Base-by-base conservation (phyloP, 2,888 invertebrate species). In the Cryptus armator region DNA sequence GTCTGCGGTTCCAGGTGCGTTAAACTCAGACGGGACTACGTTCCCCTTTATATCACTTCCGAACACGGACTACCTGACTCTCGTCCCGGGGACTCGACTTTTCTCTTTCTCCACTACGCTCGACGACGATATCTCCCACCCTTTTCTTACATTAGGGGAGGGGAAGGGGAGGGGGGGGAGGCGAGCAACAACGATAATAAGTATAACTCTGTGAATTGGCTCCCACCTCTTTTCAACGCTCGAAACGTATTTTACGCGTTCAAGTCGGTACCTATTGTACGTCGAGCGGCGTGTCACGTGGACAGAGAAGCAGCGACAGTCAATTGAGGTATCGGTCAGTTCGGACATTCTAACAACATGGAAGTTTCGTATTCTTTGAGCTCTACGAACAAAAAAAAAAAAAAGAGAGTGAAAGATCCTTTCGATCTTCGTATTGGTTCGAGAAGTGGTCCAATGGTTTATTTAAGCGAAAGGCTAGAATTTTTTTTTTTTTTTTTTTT, bases 21-120 rank as follows among this genome's bases (percentile, higher is more conserved):
- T 91, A 90, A 91, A 89, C 88, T 89, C 89, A 88, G 81, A 88
- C 86, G 86, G 86, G 82, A 86, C 87, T 78, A 81, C 77, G 90
- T 87, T 82, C 83, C 89, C 90, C 93, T 93, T 93, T 93, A 93
- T 93, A 93, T 93, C 91, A 93, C 93, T 92, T 93, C 91, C 90
- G 89, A 90, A 89, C 89, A 78, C 88, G 87, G 67, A 89, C 88
- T 89, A 89, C 88, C 88, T 87, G 89, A 87, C 88, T 87, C 89
- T 87, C 80, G 76, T 82, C 86, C 85, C 85, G 86, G 68, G 87
- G 81, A 74, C 85, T 84, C 83, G 86, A 79, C 87, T 87, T 88
- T 88, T 89, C 90, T 85, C 90, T 88, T 88, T 89, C 88, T 87
- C 87, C 83, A 82, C 84, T 81, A 86, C 86, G 84, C 86, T 87